Percentiles rank a stretch among this genome's conserved stretches.
Conservation (phyloP, 2,888 invertebrate genomes). For the Cephus rjabovi region DNA sequence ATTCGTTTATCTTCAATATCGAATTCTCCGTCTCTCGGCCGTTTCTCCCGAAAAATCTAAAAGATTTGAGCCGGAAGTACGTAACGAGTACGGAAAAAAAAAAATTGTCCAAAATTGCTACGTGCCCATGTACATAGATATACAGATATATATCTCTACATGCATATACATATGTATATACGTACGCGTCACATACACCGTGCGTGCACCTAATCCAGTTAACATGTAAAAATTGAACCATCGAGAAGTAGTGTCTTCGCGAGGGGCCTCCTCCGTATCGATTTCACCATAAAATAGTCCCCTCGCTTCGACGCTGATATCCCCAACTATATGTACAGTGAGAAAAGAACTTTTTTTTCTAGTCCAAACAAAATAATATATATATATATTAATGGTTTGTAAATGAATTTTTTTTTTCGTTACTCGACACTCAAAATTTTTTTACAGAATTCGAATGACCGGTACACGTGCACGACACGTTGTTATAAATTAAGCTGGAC, state of each 20-base stretch:
- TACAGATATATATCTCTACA: constrained; percentile 24
- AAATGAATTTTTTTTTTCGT: constrained; percentile 20
- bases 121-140: constrained; percentile 20
- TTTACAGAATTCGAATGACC: neutral
- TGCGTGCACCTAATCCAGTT: neutral
- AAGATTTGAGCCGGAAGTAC: neutral
- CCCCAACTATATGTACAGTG: neutral
- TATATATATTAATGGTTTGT: neutral
- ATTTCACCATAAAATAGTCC: neutral
- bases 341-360: neutral
- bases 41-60: neutral
- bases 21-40: neutral
- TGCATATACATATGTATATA: constrained; percentile 18
- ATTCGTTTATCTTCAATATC: neutral
- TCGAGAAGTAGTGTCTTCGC: neutral
- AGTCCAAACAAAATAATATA: too few species aligned
- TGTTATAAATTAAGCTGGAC: constrained; percentile 15
- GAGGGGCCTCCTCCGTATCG: neutral
- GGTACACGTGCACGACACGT: constrained; percentile 9
- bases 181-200: constrained; percentile 3
- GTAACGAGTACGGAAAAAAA: neutral
- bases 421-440: neutral
- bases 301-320: neutral
- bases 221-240: neutral
- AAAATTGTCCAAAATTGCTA: constrained; percentile 7